Conservation (phyloP, 2,113 vertebrate species). For the Delphinapterus leucas region DNA sequence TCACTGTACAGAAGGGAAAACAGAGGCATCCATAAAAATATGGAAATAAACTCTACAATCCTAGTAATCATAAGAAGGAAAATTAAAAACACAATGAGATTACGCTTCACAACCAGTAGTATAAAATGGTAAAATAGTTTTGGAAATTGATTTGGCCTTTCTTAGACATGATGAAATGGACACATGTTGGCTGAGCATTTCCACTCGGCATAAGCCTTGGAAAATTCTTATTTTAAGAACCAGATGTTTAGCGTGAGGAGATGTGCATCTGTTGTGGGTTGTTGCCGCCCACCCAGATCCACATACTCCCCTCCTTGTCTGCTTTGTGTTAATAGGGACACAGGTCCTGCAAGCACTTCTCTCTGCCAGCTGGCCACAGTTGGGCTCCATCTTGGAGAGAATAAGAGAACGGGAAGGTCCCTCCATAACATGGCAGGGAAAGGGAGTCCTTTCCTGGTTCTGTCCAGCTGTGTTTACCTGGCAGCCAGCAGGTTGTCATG, state of each 20-base stretch:
- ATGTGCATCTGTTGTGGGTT: background rate
- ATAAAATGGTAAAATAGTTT: background rate
- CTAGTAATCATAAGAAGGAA: background rate
- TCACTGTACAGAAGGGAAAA: background rate
- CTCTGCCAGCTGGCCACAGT: background rate
- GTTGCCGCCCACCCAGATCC: background rate
- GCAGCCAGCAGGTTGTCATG: background rate
- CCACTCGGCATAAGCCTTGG: background rate
- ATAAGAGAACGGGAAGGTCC: background rate
- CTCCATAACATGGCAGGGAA: background rate
- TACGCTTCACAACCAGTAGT: background rate
- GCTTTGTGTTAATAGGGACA: background rate
- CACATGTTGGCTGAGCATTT: too few relatives aligned
- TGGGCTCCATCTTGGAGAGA: background rate
- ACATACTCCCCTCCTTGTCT: background rate
- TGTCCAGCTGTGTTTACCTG: background rate
- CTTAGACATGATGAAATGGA: background rate
- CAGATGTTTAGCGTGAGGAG: background rate
- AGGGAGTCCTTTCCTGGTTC: background rate
- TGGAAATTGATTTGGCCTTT: background rate
- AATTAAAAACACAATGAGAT: background rate
- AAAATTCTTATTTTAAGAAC: background rate
- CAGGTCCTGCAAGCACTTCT: background rate
- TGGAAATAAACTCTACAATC: background rate
- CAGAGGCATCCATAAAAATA: background rate